A percentile compares a stretch with the other conserved stretches of the same genome.
These are phyloP conservation scores for Invenusta paracnida DNA, from an alignment of 2,888 invertebrate species.

Conservation along the genomic window DNA sequence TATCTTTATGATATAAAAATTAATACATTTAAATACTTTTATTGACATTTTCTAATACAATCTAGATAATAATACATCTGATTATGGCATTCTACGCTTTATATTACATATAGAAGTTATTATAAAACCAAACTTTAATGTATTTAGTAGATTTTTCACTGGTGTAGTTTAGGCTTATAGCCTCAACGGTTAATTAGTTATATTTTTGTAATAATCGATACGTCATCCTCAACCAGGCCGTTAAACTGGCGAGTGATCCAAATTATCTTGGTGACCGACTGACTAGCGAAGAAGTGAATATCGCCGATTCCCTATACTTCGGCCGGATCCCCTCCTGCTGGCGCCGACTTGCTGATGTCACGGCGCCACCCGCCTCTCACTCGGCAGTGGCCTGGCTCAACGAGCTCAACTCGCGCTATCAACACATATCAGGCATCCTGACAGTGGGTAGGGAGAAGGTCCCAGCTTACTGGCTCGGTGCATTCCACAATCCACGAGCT, in stretches of 20 bases:
- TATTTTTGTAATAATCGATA: too few species aligned
- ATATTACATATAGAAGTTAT: too few species aligned
- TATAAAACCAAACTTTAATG: too few species aligned
- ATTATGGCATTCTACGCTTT: too few species aligned
- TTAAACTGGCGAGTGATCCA: conserved; percentile 55
- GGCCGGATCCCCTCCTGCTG: conserved; percentile 56
- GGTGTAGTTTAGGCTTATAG: too few species aligned
- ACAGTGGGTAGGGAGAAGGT: conserved; percentile 58
- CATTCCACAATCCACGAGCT: conserved; percentile 58
- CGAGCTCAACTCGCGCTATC: conserved; percentile 54
- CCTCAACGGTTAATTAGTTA: too few species aligned
- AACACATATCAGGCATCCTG: conserved; percentile 58
- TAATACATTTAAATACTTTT: too few species aligned
- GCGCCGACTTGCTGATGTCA: conserved; percentile 54
- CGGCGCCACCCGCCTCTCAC: conserved; percentile 56
- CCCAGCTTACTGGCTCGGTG: conserved; percentile 60
- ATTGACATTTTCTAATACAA: too few species aligned
- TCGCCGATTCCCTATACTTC: conserved; percentile 56
- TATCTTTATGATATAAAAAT: too few species aligned
- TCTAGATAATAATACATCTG: too few species aligned
- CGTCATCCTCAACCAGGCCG: conserved; percentile 48
- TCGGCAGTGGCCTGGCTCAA: conserved; percentile 54
- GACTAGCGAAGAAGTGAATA: conserved; percentile 50
- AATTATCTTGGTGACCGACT: conserved; percentile 54
- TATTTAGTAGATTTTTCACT: neutral